phyloP scores from a whole-genome alignment of 2,113 vertebrate species.

The Machaerirhynchus nigripectus region DNA sequence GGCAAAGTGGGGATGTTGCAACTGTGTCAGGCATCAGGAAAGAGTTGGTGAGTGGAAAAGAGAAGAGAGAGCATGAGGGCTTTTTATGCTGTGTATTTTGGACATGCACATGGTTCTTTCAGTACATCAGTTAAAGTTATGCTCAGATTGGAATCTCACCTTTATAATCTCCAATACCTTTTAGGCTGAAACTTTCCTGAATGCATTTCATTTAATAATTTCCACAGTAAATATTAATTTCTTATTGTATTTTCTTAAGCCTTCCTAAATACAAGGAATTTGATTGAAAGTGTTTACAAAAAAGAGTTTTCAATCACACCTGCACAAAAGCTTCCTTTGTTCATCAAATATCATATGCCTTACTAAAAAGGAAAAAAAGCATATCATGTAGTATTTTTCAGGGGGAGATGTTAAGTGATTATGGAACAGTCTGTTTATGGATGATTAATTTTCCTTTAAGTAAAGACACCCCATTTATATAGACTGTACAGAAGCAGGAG shows the following conservation, averaged over 20 bases:
- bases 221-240: neutral
- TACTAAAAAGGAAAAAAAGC: neutral
- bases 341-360: neutral
- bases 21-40: neutral
- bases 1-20: neutral
- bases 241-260: neutral
- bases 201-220: neutral
- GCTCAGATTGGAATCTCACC: neutral
- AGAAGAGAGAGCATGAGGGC: neutral
- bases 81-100: neutral
- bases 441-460: neutral
- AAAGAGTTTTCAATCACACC: neutral
- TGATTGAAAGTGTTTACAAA: neutral
- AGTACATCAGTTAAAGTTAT: neutral
- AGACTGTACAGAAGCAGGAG: neutral
- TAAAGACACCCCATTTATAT: neutral
- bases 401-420: neutral
- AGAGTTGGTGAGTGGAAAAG: neutral
- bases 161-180: neutral
- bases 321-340: neutral
- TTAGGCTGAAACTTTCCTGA: neutral
- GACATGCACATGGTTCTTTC: rapidly evolving
- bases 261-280: neutral
- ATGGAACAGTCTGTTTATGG: neutral
- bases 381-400: neutral